These are phyloP conservation scores for Coelinius sp. DNA, from an alignment of 2,888 invertebrate species.

Conservation along the genomic window DNA sequence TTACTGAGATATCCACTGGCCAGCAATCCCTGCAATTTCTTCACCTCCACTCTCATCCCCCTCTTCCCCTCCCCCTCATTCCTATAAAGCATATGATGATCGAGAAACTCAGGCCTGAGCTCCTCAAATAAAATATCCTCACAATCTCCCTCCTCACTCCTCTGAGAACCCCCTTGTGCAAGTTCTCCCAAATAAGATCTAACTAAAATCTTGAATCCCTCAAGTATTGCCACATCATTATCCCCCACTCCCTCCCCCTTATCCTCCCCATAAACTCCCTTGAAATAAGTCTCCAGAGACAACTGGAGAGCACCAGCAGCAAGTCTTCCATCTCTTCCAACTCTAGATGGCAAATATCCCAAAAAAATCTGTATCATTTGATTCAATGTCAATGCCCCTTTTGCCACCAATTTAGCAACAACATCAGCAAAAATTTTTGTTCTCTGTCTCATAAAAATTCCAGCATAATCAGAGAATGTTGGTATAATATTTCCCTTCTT, in stretches of 20 bases:
- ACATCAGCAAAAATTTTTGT: slow-evolving; percentile 71
- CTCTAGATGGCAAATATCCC: slow-evolving; percentile 78
- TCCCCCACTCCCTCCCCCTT: slow-evolving; percentile 32
- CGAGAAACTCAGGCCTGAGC: slow-evolving; percentile 71
- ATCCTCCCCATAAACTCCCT: slow-evolving; percentile 47
- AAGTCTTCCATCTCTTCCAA: slow-evolving; percentile 72
- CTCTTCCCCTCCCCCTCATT: slow-evolving; percentile 62
- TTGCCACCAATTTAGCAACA: slow-evolving; percentile 71
- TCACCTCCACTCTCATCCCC: slow-evolving; percentile 49
- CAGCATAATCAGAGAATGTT: slow-evolving; percentile 74
- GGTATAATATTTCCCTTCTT: slow-evolving; percentile 62
- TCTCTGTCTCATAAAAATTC: slow-evolving; percentile 72
- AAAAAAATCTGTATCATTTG: slow-evolving; percentile 75
- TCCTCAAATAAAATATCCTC: slow-evolving; percentile 67
- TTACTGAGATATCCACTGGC: slow-evolving; percentile 74
- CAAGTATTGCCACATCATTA: slow-evolving; percentile 70
- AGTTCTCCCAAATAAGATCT: slow-evolving; percentile 75
- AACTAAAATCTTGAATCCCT: slow-evolving; percentile 76
- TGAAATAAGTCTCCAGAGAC: slow-evolving; percentile 64
- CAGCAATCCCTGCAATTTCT: slow-evolving; percentile 74
- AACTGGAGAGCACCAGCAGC: slow-evolving; percentile 67
- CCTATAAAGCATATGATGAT: slow-evolving; percentile 48
- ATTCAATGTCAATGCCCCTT: slow-evolving; percentile 68
- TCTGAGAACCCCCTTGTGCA: slow-evolving; percentile 60
- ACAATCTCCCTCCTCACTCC: slow-evolving; percentile 50